phyloP scores from a whole-genome alignment of 2,888 invertebrate genomes.

The Stenotaenia linearis region DNA sequence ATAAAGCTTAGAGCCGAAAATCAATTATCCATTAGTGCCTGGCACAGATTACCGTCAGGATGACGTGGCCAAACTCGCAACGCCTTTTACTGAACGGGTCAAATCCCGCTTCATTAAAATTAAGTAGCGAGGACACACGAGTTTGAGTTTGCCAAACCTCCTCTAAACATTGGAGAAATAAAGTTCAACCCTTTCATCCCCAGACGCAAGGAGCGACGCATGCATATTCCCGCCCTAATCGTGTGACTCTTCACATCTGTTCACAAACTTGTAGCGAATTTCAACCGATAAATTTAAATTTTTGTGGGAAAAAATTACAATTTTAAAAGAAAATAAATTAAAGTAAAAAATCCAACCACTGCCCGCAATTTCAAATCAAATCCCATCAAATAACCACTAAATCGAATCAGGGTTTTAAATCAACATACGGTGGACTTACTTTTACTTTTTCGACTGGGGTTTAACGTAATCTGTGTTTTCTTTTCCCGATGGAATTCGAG shows the following conservation, averaged over 20 bases:
- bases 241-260: slow-evolving; percentile 4
- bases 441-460: too few species aligned
- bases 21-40: slow-evolving; percentile 24
- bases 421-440: too few species aligned
- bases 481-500: too few species aligned
- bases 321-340: background rate
- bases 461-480: background rate
- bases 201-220: background rate
- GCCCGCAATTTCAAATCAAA: background rate
- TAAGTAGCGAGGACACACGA: slow-evolving; percentile 12
- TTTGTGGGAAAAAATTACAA: background rate
- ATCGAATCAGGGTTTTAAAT: background rate
- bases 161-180: background rate
- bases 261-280: slow-evolving; percentile 17
- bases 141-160: slow-evolving; percentile 7
- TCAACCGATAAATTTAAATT: background rate
- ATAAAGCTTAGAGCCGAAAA: slow-evolving; percentile 10
- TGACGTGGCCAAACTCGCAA: slow-evolving; percentile 5
- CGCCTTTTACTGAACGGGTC: slow-evolving; percentile 14
- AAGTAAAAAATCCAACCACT: background rate
- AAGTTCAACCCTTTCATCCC: slow-evolving; percentile 24
- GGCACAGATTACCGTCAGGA: slow-evolving; percentile 15
- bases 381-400: background rate
- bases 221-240: slow-evolving; percentile 26
- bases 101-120: slow-evolving; percentile 21